Evolutionary conservation across 2,797 vertebrate species (phyloP), one percentile per base, ranked within the genome.

Genomic region (Dryobates pubescens): DNA sequence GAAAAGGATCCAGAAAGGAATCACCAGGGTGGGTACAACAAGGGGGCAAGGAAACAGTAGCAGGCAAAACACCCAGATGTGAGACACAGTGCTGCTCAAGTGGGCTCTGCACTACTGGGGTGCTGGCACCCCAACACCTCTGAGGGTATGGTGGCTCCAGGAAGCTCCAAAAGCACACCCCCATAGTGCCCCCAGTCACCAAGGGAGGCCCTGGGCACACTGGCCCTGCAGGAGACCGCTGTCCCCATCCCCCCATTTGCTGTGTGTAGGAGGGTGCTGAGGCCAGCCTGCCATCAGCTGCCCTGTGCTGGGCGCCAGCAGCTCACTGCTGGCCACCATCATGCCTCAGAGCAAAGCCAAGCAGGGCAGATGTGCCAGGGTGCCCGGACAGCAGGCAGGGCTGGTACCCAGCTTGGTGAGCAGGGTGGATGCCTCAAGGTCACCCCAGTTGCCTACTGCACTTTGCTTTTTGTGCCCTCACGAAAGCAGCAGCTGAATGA

Each of bases 401-500:
- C 20, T n/a, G 45, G 56, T 23, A 74, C 20, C 30, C 45, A 54
- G 38, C 72, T 57, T 32, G 36, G 38, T 30, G 45, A 67, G 32
- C 78, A 69, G 5, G 1, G 65, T 27, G 70, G 24, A 62, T 71
- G 64, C 43, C 62, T 89, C 80, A 95, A 82, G 82, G 95, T 93
- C 82, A 68, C 45, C 2, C 0, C 68, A 80, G 80, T 38, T 79
- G 57, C 72, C 70, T 80, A 43, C 47, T 30, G 23, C 63, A 27
- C 45, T 89, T 91, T 84, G 38, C 23, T 51, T 63, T 79, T 67
- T 70, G 49, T 58, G 62, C 53, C 79, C 59, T 89, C 57, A 71
- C 86, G 90, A 93, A 95, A 84, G 12, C 86, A 91, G 93, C 76
- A 89, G 93, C 94, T 95, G 88, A 93, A 96, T 64, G 76, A 89